Evolutionary conservation across 2,113 vertebrate species (phyloP).

Genomic region (Psilopogon haemacephalus): DNA sequence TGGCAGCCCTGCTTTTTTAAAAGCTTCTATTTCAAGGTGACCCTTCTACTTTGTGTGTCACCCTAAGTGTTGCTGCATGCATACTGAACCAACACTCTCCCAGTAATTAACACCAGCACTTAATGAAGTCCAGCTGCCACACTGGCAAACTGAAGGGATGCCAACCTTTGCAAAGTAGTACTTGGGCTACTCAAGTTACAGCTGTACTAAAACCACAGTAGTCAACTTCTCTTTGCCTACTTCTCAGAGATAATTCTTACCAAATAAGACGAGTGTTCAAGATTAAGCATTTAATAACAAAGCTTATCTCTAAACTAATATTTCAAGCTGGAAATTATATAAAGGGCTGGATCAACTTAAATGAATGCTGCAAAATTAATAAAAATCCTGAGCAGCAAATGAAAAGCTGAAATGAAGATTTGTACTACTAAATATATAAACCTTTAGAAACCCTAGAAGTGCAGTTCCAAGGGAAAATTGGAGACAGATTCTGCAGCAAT

Average conservation of each 20-base stretch:
- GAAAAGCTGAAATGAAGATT: slow-evolving; percentile 1
- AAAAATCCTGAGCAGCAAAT: neutral
- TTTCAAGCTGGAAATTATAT: slow-evolving; percentile 44
- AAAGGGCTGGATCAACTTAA: slow-evolving; percentile 22
- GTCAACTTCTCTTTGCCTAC: slow-evolving; percentile 41
- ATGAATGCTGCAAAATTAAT: slow-evolving; percentile 42
- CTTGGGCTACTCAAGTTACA: slow-evolving; percentile 49
- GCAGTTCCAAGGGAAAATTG: slow-evolving; percentile 1
- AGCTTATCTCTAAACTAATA: slow-evolving; percentile 63
- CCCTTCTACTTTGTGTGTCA: slow-evolving; percentile 73
- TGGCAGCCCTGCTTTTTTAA: neutral
- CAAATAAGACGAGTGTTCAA: slow-evolving; percentile 53
- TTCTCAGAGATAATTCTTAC: slow-evolving; percentile 51
- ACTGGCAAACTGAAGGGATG: slow-evolving; percentile 82
- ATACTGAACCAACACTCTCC: slow-evolving; percentile 81
- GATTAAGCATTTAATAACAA: slow-evolving; percentile 62
- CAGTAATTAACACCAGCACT: slow-evolving; percentile 96
- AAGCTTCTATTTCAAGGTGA: slow-evolving; percentile 86
- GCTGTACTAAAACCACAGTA: slow-evolving; percentile 37
- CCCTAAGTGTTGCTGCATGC: slow-evolving; percentile 78
- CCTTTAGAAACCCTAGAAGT: neutral
- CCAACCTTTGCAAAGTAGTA: slow-evolving; percentile 77
- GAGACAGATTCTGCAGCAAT: slow-evolving; percentile 17
- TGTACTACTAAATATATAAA: slow-evolving; percentile 51
- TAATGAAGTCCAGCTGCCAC: slow-evolving; percentile 99